Evolutionary conservation across 2,888 invertebrate species (phyloP), one percentile per base, ranked within the genome.

Genomic region (Embidobia sp.): DNA sequence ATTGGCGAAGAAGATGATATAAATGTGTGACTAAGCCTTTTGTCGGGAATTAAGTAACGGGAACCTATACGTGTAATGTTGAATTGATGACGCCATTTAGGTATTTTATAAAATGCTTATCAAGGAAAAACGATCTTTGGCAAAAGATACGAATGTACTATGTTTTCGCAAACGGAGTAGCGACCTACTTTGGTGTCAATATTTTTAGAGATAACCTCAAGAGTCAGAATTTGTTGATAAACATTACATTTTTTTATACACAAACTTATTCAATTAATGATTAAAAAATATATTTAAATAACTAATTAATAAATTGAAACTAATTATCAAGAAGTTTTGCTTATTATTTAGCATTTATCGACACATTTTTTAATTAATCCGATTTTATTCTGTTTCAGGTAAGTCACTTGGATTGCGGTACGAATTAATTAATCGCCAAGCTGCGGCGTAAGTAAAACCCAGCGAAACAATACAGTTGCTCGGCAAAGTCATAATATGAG

Each of bases 41-140:
- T 13, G 35, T 13, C 35, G 1, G 35, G 35, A 35, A 13, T 15
- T 11, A 35, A 13, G 37, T 69, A 69, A 69, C 49, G 69, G 69
- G 48, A 49, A 69, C 31, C 8, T 15, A 37, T 69, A 69, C 49
- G 40, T 69, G 57, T n/a, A n/a, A 69, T 57, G 35, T 11, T 15
- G 29, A 67, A 67, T 55, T 67, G 46, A 67, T 55, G 55, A 55
- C 37, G 55, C 49, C 57, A 57, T 69, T 69, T 49, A 22, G 29
- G 40, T 55, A 49, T 59, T 69, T 69, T 57, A 40, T 44, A 44
- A 19, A 55, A 55, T 33, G 37, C 46, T 40, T 33, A 46, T 57
- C 55, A 48, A 19, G 49, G 31, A 40, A 48, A 55, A 46, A 49
- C 48, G 29, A 57, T 42, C 64, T 44, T 35, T 19, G n/a, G 48